phyloP scores from a whole-genome alignment of 2,797 vertebrate genomes.

The Phylloscopus collybita region DNA sequence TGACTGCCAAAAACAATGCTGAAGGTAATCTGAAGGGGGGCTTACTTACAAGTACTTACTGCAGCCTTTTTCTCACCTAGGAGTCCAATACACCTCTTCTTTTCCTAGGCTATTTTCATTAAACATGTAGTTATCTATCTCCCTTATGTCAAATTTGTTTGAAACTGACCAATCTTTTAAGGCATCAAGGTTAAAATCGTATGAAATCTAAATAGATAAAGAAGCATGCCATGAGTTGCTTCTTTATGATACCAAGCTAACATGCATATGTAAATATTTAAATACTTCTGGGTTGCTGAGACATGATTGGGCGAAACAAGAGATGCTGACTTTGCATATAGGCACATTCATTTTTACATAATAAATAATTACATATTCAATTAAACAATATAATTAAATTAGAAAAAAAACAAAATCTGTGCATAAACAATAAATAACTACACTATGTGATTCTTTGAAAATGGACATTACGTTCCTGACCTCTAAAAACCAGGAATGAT shows the following conservation, averaged over 20 bases:
- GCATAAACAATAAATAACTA: neutral
- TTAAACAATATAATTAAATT: neutral
- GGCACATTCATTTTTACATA: neutral
- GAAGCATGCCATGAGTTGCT: neutral
- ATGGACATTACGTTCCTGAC: neutral
- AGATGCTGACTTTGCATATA: neutral
- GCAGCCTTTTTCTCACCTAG: neutral
- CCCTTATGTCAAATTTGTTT: neutral
- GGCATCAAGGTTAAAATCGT: neutral
- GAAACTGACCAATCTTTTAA: neutral
- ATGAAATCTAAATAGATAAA: neutral
- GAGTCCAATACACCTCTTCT: neutral
- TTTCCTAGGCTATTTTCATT: neutral
- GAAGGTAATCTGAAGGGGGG: neutral
- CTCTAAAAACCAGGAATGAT: neutral
- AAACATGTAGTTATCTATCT: neutral
- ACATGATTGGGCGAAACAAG: neutral
- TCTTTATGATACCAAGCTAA: neutral
- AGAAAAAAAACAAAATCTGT: neutral
- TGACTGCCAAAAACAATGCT: neutral
- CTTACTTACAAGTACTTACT: neutral
- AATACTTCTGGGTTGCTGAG: neutral
- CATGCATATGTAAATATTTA: neutral
- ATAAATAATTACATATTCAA: neutral
- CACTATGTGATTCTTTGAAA: neutral